phyloP scores from a whole-genome alignment of 2,113 vertebrate genomes.

The Aptenodytes forsteri region DNA sequence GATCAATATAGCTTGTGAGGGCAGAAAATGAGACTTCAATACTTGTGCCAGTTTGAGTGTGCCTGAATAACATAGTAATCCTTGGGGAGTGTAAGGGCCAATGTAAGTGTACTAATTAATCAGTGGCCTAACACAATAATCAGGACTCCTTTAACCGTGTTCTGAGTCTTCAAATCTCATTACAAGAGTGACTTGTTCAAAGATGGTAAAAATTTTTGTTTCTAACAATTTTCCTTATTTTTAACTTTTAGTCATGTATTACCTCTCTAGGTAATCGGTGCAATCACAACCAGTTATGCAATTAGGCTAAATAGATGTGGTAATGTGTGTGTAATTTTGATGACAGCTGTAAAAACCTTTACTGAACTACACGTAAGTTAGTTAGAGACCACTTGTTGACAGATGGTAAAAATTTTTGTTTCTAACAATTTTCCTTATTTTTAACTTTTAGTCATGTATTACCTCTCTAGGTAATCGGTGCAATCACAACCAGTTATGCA shows the following conservation, averaged over 20 bases:
- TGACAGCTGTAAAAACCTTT: conserved; percentile 24
- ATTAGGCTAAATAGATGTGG: background rate
- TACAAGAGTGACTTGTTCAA: background rate
- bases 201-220: background rate
- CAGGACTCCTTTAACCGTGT: background rate
- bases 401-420: background rate
- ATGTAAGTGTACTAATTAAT: background rate
- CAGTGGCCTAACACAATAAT: background rate
- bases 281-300: conserved; percentile 26
- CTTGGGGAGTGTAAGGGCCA: background rate
- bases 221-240: background rate
- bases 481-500: conserved; percentile 26
- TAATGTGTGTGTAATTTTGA: background rate
- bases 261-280: background rate
- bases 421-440: background rate
- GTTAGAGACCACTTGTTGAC: background rate
- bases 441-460: background rate
- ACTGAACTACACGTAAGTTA: background rate
- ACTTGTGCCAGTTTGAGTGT: background rate
- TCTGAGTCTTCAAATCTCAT: background rate
- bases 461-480: background rate
- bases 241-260: background rate
- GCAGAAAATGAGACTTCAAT: background rate
- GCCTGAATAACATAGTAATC: background rate
- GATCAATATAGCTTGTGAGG: background rate